Conservation (phyloP, 2,888 invertebrate species). For the Coelopa pilipes region DNA sequence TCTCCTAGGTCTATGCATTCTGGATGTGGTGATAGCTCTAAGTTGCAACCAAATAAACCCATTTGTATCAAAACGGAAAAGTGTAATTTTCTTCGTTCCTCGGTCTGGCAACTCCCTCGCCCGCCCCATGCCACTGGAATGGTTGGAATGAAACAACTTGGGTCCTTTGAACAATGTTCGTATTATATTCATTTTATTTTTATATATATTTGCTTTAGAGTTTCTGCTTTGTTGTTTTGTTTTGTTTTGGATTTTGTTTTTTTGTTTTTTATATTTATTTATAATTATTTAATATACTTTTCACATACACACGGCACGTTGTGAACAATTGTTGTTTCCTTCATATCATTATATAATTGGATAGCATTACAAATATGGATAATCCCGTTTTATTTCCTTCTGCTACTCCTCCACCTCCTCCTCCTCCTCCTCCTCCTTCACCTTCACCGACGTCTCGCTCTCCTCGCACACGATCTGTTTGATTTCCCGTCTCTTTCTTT, state of each 20-base stretch:
- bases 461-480: not conserved
- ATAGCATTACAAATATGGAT: constrained; percentile 36
- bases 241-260: constrained; percentile 64
- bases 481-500: constrained; percentile 1
- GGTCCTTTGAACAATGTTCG: constrained; percentile 61
- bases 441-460: not conserved
- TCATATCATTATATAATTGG: constrained; percentile 33
- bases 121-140: too few species aligned
- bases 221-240: constrained; percentile 57
- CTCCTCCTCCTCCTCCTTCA: not conserved
- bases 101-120: not conserved
- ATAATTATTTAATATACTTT: constrained; percentile 70
- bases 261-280: constrained; percentile 82
- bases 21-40: not conserved
- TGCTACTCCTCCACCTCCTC: not conserved
- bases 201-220: constrained; percentile 34
- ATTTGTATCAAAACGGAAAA: not conserved
- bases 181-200: constrained; percentile 61
- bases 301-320: constrained; percentile 92
- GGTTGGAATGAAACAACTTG: constrained; percentile 28
- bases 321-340: constrained; percentile 82
- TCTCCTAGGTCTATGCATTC: not conserved
- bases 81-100: not conserved
- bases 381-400: constrained; percentile 7
- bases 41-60: not conserved